Evolutionary conservation across 2,113 vertebrate species (phyloP), one percentile per base, ranked within the genome.

Genomic region (Todiramphus saurophagus): DNA sequence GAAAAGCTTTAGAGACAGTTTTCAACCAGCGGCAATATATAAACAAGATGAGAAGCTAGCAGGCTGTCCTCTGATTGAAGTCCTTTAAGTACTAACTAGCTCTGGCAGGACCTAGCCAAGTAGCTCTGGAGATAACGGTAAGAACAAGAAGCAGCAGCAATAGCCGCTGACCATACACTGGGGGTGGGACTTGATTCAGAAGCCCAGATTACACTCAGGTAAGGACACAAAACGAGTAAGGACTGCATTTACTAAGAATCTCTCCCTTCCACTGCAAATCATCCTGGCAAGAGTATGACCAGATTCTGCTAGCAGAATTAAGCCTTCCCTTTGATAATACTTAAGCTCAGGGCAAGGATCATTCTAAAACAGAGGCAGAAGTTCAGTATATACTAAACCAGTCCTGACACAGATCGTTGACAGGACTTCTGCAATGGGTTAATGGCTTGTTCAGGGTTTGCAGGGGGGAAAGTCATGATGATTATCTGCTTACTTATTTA

Each of bases 171-270:
- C n/a, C 23, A 31, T 8, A 28, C 18, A 30, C 43, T 43, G 43
- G 43, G 20, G 9, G 11, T 8, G 20, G 13, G 5, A 10, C 19
- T 69, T 55, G 8, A 33, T 59, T 81, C 51, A 85, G 58, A 55
- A 64, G 35, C 21, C 21, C 33, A 75, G 33, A 43, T 53, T 35
- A 79, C 0, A 1, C 9, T 59, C 35, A 75, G 96, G 83, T 83
- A 97, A 98, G 95, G 95, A 98, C 18, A 56, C 89, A 48, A 94
- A 98, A 69, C 91, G 97, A 96, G 97, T 98, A 98, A 97, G 97
- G 96, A 81, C n/a, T 50, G 39, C 27, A 50, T 72, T 70, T 88
- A 69, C 35, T 35, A 67, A 84, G 75, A 90, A 83, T n/a, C 18
- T 77, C 37, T 23, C 5, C 7, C 44, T 95, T 80, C 51, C 21